Evolutionary conservation across 2,888 invertebrate genomes (phyloP), one percentile per base, ranked within the genome.

Genomic region (Ormyrus thymus): DNA sequence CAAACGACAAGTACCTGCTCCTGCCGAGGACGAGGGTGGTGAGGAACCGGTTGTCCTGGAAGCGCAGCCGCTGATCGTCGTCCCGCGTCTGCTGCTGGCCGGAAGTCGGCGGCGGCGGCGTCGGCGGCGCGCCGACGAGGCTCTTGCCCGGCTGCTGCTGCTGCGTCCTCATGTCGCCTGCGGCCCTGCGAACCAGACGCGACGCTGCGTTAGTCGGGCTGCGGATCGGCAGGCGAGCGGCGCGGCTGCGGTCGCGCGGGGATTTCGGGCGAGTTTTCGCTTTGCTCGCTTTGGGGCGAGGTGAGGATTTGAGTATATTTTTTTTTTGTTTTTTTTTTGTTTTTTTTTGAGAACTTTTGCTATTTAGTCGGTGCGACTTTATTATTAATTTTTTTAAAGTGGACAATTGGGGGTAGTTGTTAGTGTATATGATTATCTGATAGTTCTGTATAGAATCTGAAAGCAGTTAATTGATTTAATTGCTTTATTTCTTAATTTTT

Each of bases 21-120:
- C 87, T 86, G 43, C 90, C 89, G 64, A 89, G 86, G 62, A 89
- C 89, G 62, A 89, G 84, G 76, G 87, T 87, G 75, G 89, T 88
- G 69, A 90, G 83, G 82, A 90, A 90, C 78, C 89, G 81, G 72
- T 82, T 86, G 83, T 90, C 89, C 83, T 89, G 89, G 81, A 90
- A 90, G 80, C 87, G 88, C 74, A 90, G 85, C 81, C 87, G 87
- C 78, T 74, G 72, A 56, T 72, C 72, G 45, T 81, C 78, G 10
- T 89, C 89, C 5, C 43, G 43, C 7, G 11, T 13, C 11, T 46
- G 13, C 29, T 51, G 46, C 43, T 56, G 59, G 51, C 13, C 58
- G 70, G 29, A 29, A 29, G 29, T 29, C 13, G 55, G 29, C 72
- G 45, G 45, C 50, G 11, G 69, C 48, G 48, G 29, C 7, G 15